Evolutionary conservation across 2,888 invertebrate species (phyloP), one percentile per base, ranked within the genome.

Genomic region (Microchrysa polita): DNA sequence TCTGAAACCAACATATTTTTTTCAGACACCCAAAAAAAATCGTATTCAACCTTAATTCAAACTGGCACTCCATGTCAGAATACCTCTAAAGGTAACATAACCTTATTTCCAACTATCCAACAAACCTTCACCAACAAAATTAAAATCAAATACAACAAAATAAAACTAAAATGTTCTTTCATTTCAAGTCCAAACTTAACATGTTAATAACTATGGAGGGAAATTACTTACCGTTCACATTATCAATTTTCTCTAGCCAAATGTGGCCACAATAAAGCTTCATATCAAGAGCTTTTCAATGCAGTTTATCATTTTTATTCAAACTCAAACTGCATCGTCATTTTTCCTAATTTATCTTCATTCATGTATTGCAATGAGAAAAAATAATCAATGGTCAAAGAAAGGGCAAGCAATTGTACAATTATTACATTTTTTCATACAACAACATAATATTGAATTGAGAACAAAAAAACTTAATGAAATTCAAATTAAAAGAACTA

Each of bases 321-420:
- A n/a, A 34, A 34, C 27, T 5, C 27, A n/a, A n/a, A 67, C 52
- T 67, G 52, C 52, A 23, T 23, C 53, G 14, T 76, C 75, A 72
- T 74, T 75, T 75, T 67, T 75, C 77, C 78, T 78, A 76, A 77
- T 75, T 34, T 74, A 75, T 75, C 67, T 76, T 74, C 27, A 34
- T 34, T 34, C 67, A 77, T 77, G 78, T 78, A 76, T 77, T 77
- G 78, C 78, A 78, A 77, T 76, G 74, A 78, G 78, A 76, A 77
- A 77, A 78, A 78, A 77, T 75, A 78, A 77, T 77, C 75, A 75
- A 73, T 74, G 73, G 76, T 77, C 76, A 76, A 77, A 74, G 67
- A 67, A 67, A 53, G 67, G 23, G 67, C 67, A 67, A 67, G 67
- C 53, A 67, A 23, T 74, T 74, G 48, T 73, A 48, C 61, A 74